These are phyloP conservation scores for Ailuropoda melanoleuca DNA, from an alignment of 2,113 vertebrate species.

Conservation along the genomic window DNA sequence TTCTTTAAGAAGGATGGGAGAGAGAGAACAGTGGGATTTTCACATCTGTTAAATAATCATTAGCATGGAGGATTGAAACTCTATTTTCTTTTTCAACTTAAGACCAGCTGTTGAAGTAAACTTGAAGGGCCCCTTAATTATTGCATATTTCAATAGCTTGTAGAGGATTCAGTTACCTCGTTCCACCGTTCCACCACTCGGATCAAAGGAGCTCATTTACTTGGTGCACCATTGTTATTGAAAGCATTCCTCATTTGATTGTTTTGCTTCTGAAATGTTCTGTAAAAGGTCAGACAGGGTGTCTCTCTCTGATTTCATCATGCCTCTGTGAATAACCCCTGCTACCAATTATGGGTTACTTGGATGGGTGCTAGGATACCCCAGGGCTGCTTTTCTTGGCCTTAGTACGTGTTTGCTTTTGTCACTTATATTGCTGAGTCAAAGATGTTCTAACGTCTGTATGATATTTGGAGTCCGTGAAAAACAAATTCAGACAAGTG, in stretches of 20 bases:
- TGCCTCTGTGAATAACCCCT: constrained; percentile 25
- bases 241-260: constrained; percentile 72
- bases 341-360: neutral
- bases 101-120: constrained; percentile 58
- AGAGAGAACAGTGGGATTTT: constrained; percentile 2
- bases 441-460: neutral
- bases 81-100: constrained; percentile 45
- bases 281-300: constrained; percentile 44
- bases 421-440: neutral
- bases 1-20: constrained; percentile 11
- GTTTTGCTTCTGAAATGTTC: constrained; percentile 63
- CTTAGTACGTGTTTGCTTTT: neutral
- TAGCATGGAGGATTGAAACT: constrained; percentile 56
- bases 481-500: constrained; percentile 9
- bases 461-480: neutral
- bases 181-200: constrained; percentile 47
- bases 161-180: constrained; percentile 51
- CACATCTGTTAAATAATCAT: constrained; percentile 70
- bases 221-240: constrained; percentile 56
- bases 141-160: constrained; percentile 57
- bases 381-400: neutral
- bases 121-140: constrained; percentile 60
- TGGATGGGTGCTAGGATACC: neutral
- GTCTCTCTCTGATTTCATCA: constrained; percentile 49
- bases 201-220: constrained; percentile 67